Evolutionary conservation across 1,140 invertebrate species (phyloP), one percentile per base, ranked within the genome.

Genomic region (Temnothorax curvispinosus): DNA sequence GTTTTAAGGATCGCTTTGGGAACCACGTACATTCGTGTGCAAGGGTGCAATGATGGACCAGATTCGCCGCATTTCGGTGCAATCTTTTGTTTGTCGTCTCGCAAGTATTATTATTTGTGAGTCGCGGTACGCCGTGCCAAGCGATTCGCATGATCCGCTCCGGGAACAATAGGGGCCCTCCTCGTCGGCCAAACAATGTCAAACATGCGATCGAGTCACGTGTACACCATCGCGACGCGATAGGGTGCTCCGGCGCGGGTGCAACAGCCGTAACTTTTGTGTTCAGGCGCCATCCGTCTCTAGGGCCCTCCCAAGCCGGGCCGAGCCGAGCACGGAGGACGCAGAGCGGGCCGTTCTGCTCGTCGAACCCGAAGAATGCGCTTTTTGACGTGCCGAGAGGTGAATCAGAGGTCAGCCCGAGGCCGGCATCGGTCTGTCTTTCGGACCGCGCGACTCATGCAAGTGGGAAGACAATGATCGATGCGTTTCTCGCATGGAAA

Each of bases 231-330:
- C 72, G 60, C 76, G 44, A 82, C 47, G 58, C 58, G 47, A 85
- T 75, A 52, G 35, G 32, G 38, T 50, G 3, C 74, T 75, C 38
- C 60, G 35, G 15, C 38, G 75, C 58, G 85, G 60, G 60, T 90
- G 88, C 92, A 92, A 90, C 90, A 91, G 93, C 92, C 93, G 92
- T 93, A 93, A 93, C 93, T 93, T 92, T 76, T 93, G 90, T 91
- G 62, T 82, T 91, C 88, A 87, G 92, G 90, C 93, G 92, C 90
- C 88, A 91, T 91, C 47, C 80, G 35, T 67, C 21, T 60, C 54
- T 60, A 35, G 18, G 2, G n/a, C 27, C 44, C 41, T 9, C n/a
- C 50, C 81, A 21, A 44, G 64, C 38, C 38, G n/a, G 9, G 27
- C 35, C 64, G 35, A 38, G 47, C 41, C 21, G n/a, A 58, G 62